Evolutionary conservation across 2,797 vertebrate species (phyloP).

Genomic region (Leuciscus waleckii): DNA sequence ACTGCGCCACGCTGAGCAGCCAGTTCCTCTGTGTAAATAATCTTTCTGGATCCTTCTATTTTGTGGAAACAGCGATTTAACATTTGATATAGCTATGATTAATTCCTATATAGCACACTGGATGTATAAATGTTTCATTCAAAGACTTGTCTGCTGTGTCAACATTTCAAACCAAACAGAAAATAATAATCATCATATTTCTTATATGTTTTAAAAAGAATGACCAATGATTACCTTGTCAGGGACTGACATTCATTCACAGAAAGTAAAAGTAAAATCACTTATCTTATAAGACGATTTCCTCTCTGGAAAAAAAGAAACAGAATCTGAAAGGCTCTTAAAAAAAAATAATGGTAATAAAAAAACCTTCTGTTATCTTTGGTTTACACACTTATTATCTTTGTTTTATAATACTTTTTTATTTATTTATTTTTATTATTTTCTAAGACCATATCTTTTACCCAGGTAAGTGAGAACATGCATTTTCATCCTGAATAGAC

Average conservation of each 20-base stretch:
- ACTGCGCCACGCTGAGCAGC: constrained; percentile 37
- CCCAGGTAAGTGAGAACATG: neutral
- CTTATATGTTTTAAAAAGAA: neutral
- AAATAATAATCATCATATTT: neutral
- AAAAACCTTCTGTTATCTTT: neutral
- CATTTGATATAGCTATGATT: neutral
- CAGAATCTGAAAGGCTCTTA: neutral
- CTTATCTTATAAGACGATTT: neutral
- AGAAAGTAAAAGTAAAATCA: neutral
- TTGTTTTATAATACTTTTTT: neutral
- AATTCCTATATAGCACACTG: neutral
- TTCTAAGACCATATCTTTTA: neutral
- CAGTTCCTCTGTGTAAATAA: neutral
- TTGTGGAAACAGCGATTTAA: neutral
- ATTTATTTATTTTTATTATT: too few relatives aligned
- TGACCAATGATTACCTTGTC: neutral
- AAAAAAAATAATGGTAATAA: too few relatives aligned
- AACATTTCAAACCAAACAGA: neutral
- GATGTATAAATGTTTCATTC: too few relatives aligned
- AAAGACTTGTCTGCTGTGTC: neutral
- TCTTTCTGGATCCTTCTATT: constrained; percentile 33
- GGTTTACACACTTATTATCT: neutral
- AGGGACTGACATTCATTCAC: neutral
- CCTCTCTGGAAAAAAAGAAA: neutral
- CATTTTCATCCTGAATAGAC: neutral